Base-by-base conservation (phyloP, 2,888 invertebrate genomes). In the Stramonita haemastoma region DNA sequence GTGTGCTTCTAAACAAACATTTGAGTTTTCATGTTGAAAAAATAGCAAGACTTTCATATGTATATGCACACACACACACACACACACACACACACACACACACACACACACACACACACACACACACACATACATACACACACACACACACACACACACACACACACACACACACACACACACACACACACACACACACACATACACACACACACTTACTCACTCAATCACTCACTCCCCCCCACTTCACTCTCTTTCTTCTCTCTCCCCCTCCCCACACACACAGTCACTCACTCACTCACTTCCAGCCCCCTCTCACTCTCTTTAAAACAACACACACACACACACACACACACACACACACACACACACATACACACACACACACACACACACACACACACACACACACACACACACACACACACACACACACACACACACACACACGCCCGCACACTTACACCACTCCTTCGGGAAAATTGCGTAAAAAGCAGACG, bases 401-500 rank as follows among this genome's bases (percentile, higher is more conserved):
- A 19, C n/a, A n/a, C 73, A 73, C 73, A n/a, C 73, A 73, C 73
- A 17, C 17, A 46, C 73, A 73, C 73, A 2, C 73, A 73, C n/a
- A 73, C 73, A 60, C 66, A 66, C 29, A 86, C 26, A 34, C 29
- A 46, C 32, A 56, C 56, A 85, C 26, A 56, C 56, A n/a, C n/a
- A n/a, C n/a, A n/a, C n/a, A n/a, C n/a, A n/a, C n/a, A n/a, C n/a
- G n/a, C n/a, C n/a, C n/a, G n/a, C n/a, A n/a, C n/a, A n/a, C n/a
- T 92, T 92, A 94, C 94, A 94, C 89, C 17, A 94, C 91, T 26
- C 94, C 94, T 34, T 93, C 93, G 26, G 92, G 91, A 87, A 94
- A 94, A 32, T 92, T 90, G 5, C 91, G 87, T 34, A 92, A 89
- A 86, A 94, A 94, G 66, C 89, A 91, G 1, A 87, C 73, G 0